These are phyloP conservation scores for Theocolax elegans DNA, from an alignment of 1,140 invertebrate genomes.

Conservation along the genomic window DNA sequence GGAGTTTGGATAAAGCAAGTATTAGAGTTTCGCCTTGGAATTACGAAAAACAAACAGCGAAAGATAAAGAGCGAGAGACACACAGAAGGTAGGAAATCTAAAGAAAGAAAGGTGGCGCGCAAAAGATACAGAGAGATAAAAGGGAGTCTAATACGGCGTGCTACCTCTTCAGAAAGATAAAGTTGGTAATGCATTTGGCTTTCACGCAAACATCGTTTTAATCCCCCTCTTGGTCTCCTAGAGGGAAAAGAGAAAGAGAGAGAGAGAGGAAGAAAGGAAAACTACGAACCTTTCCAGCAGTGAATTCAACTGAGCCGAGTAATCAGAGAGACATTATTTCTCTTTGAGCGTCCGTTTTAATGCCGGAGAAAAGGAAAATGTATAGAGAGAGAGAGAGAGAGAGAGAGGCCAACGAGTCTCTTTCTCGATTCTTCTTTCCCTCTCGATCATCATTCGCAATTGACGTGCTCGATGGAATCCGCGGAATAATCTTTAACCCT, in stretches of 20 bases:
- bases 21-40: neutral
- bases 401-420: conserved; percentile 47
- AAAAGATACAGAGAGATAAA: conserved; percentile 56
- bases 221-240: conserved; percentile 56
- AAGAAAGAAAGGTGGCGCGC: neutral
- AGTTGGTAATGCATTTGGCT: conserved; percentile 68
- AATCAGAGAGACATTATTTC: conserved; percentile 69
- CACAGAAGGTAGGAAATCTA: neutral
- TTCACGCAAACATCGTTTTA: conserved; percentile 69
- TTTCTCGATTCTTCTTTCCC: conserved; percentile 13
- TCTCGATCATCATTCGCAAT: conserved; percentile 51
- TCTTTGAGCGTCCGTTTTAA: conserved; percentile 66
- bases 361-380: conserved; percentile 57
- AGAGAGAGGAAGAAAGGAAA: neutral
- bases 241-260: neutral
- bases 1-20: conserved; percentile 17
- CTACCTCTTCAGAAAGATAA: conserved; percentile 62
- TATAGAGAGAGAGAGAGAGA: conserved; percentile 56
- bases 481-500: conserved; percentile 33
- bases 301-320: conserved; percentile 65
- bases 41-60: conserved; percentile 5
- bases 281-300: conserved; percentile 24
- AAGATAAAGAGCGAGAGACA: neutral
- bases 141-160: conserved; percentile 62
- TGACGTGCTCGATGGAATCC: conserved; percentile 49